phyloP scores from a whole-genome alignment of 2,797 vertebrate genomes.

The Rhinichthys osculus region DNA sequence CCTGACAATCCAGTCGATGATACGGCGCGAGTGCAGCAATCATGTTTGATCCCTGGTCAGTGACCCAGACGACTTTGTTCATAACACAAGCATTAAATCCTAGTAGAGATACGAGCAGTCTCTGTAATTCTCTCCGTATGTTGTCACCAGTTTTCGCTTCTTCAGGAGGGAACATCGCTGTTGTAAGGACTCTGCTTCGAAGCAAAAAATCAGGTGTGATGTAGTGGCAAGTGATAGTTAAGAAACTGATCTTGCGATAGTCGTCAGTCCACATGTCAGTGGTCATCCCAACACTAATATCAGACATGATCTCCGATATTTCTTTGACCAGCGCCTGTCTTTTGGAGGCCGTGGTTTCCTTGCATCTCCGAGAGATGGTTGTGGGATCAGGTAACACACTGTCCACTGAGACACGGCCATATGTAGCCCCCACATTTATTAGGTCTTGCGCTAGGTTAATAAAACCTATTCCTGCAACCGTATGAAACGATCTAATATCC shows the following conservation, averaged over 20 bases:
- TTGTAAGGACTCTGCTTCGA: background rate
- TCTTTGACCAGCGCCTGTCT: too few species aligned
- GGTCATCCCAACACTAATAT: background rate
- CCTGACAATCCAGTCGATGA: background rate
- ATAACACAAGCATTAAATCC: background rate
- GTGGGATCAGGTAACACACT: too few species aligned
- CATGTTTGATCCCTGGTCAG: background rate
- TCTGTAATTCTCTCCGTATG: too few species aligned
- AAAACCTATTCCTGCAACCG: background rate
- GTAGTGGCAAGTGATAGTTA: background rate
- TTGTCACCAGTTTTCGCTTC: too few species aligned
- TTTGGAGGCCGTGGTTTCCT: too few species aligned
- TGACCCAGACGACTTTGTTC: background rate
- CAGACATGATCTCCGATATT: too few species aligned
- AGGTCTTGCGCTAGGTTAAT: too few species aligned
- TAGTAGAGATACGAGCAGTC: too few species aligned
- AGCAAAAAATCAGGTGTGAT: background rate
- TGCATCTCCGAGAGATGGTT: too few species aligned
- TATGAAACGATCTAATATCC: background rate
- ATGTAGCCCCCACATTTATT: too few species aligned
- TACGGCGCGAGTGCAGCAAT: background rate
- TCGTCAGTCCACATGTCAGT: background rate
- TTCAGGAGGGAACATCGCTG: background rate
- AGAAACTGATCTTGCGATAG: background rate
- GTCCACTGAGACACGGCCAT: too few species aligned